A percentile compares a stretch with the other conserved stretches of the same genome.
Evolutionary conservation across 2,797 vertebrate genomes (phyloP).

Genomic region (Peromyscus attwateri): DNA sequence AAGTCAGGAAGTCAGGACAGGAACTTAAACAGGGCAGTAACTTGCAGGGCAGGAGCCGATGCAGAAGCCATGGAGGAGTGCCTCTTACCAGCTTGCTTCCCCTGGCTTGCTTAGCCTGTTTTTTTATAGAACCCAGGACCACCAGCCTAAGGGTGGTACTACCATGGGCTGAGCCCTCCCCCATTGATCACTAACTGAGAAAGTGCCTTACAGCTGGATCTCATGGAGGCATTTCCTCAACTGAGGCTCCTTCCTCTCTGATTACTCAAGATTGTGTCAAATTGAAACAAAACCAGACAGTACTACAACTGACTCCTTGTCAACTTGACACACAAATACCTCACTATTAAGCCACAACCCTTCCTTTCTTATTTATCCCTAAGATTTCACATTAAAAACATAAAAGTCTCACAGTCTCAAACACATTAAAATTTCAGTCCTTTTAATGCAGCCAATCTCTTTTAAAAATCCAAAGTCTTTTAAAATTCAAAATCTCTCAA

Average conservation of each 20-base stretch:
- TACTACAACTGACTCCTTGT: background rate
- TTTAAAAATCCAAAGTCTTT: background rate
- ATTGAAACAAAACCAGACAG: background rate
- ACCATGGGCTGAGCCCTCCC: background rate
- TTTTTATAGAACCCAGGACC: background rate
- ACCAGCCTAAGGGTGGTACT: background rate
- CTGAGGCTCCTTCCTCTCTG: background rate
- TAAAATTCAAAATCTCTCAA: background rate
- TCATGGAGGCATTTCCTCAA: background rate
- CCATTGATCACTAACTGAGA: background rate
- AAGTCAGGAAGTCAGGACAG: background rate
- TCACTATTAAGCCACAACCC: background rate
- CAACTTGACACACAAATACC: background rate
- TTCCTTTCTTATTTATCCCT: background rate
- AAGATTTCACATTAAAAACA: background rate
- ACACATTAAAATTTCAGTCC: background rate
- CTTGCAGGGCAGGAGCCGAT: background rate
- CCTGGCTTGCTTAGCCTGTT: background rate
- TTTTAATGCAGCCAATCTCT: background rate
- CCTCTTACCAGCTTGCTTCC: background rate
- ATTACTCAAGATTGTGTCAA: background rate
- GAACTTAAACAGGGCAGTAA: background rate
- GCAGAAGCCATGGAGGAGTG: background rate
- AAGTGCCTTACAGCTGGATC: background rate
- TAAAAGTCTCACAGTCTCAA: background rate